Evolutionary conservation across 1,140 invertebrate genomes (phyloP).

Genomic region (Temnothorax nylanderi): DNA sequence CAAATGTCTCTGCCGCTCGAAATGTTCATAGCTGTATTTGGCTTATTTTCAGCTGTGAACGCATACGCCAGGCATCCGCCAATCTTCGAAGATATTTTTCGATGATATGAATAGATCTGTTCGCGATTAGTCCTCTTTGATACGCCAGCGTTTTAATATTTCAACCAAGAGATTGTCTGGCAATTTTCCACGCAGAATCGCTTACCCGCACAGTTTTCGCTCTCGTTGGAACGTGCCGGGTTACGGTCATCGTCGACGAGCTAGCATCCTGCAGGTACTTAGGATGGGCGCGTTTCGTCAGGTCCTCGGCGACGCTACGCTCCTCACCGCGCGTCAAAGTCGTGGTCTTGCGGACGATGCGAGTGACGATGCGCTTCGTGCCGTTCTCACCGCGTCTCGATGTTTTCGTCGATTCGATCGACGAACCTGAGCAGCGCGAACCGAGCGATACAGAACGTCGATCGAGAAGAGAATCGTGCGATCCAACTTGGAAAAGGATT

Average conservation of each 20-base stretch:
- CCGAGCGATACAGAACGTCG: background rate
- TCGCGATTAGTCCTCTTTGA: background rate
- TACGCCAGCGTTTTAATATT: background rate
- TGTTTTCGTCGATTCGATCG: slow-evolving; percentile 92
- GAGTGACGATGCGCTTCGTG: slow-evolving; percentile 92
- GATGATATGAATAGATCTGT: background rate
- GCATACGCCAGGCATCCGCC: background rate
- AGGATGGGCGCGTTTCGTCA: slow-evolving; percentile 86
- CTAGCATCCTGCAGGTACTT: slow-evolving; percentile 84
- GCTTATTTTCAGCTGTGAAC: background rate
- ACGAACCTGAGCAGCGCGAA: slow-evolving; percentile 85
- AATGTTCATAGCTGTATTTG: background rate
- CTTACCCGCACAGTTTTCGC: slow-evolving; percentile 84
- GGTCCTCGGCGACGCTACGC: slow-evolving; percentile 90
- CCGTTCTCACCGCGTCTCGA: slow-evolving; percentile 91
- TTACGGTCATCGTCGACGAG: slow-evolving; percentile 75
- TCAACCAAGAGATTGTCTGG: no score
- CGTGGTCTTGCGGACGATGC: slow-evolving; percentile 95
- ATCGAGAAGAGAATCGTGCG: slow-evolving; percentile 35
- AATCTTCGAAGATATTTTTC: background rate
- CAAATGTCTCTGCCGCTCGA: background rate
- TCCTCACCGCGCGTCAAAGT: slow-evolving; percentile 95
- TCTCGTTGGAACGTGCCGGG: slow-evolving; percentile 76
- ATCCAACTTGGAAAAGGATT: slow-evolving; percentile 35
- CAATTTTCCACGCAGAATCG: background rate